Percentiles rank a stretch among this genome's conserved stretches.
Conservation (phyloP, 2,888 invertebrate genomes). For the Argynnis bischoffii region DNA sequence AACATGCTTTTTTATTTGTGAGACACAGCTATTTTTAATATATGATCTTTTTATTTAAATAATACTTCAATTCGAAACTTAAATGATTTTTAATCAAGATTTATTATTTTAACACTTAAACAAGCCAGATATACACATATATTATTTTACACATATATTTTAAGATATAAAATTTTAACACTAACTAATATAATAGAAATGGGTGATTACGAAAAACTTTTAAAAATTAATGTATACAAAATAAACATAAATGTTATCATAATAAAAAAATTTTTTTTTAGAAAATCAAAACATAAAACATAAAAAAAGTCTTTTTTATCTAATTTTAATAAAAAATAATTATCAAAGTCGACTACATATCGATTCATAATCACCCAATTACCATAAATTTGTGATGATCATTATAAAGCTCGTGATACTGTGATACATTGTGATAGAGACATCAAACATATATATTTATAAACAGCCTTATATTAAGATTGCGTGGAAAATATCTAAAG, state of each 20-base stretch:
- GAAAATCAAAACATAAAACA: too few species aligned
- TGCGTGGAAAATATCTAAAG: conserved; percentile 24
- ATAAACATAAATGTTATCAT: too few species aligned
- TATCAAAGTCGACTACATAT: background rate
- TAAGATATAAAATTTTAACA: background rate
- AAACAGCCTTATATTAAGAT: conserved; percentile 22
- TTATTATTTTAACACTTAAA: background rate
- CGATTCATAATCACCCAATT: conserved; percentile 6
- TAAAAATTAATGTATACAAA: too few species aligned
- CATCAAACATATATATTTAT: conserved; percentile 10
- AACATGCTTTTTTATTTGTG: too few species aligned
- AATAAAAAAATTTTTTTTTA: too few species aligned
- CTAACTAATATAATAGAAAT: conserved; percentile 10
- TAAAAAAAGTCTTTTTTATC: conserved; percentile 5
- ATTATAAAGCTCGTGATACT: conserved; percentile 18
- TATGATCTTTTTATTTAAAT: too few species aligned
- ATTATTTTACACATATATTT: background rate
- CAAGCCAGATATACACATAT: background rate
- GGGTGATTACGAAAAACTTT: background rate
- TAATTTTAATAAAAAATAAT: background rate
- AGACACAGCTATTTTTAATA: too few species aligned
- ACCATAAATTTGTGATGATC: conserved; percentile 16
- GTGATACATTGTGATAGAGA: conserved; percentile 2
- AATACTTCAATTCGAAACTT: too few species aligned
- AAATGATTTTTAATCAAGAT: too few species aligned